Evolutionary conservation across 2,113 vertebrate species (phyloP), one percentile per base, ranked within the genome.

Genomic region (Gopherus flavomarginatus): DNA sequence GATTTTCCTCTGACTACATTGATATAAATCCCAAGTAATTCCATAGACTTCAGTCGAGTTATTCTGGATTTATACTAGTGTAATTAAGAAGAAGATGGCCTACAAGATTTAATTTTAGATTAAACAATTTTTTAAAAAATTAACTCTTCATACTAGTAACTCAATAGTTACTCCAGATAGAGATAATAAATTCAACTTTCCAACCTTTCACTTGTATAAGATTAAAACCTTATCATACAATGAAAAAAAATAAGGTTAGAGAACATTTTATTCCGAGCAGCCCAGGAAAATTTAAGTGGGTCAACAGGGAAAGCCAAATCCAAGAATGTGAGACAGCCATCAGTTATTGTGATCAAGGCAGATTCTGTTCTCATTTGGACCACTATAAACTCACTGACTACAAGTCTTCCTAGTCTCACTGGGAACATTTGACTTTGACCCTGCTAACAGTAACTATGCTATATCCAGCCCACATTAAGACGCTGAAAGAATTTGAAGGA

Each of bases 161-260:
- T 94, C 81, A 86, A 49, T 47, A 50, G 89, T 54, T 52, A 88
- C 83, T 95, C 54, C 27, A 54, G 93, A 91, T 72, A 84, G 49
- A 19, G n/a, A 87, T 85, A 1, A n/a, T 77, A 6, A 94, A 85
- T 86, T 26, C 52, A 90, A 54, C 8, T 79, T 95, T 96, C 93
- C 83, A 92, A 81, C 10, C 81, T 6, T 54, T 31, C 62, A 16
- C 14, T 85, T 93, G 79, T 7, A 89, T n/a, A 86, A 35, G 65
- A 81, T 92, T 88, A 90, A 94, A 87, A 90, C 59, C 78, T 86
- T 86, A 54, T 54, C 90, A 90, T 85, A 92, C 81, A 96, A 91
- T 84, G 80, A 92, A 83, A 95, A 87, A 22, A 93, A 93, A 85
- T 49, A 49, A 12, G 1, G 21, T 75, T 75, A 80, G 4, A n/a